A percentile compares a stretch with the other conserved stretches of the same genome.
Evolutionary conservation across 2,888 invertebrate species (phyloP).

Genomic region (Eurytoma adleriae): DNA sequence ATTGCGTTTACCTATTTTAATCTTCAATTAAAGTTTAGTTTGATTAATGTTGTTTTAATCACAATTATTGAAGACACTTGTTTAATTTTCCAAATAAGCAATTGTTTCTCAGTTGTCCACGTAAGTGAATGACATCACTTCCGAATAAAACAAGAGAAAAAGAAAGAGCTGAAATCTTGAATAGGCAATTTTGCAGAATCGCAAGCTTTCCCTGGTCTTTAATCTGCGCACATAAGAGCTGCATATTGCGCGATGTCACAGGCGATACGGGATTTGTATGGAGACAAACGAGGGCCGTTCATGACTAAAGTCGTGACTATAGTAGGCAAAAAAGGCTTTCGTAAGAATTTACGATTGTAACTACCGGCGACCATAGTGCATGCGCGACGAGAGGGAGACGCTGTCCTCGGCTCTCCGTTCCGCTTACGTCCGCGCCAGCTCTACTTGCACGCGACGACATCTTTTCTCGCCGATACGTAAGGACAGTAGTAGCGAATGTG

Average conservation of each 20-base stretch:
- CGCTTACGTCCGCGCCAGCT: conserved; percentile 6
- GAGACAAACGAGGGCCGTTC: conserved; percentile 18
- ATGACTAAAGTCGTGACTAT: neutral
- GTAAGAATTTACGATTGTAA: conserved; percentile 22
- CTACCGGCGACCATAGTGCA: neutral
- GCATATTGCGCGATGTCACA: conserved; percentile 10
- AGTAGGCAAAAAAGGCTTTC: neutral
- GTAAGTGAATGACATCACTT: neutral
- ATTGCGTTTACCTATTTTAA: too few relatives aligned
- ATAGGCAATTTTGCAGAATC: conserved; percentile 31
- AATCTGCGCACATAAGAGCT: neutral
- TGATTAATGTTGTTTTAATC: too few relatives aligned
- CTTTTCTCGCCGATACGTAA: conserved; percentile 5
- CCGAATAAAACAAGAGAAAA: neutral
- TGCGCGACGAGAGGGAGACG: neutral
- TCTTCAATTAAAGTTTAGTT: too few relatives aligned
- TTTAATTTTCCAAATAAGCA: too few relatives aligned
- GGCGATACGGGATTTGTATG: conserved; percentile 2
- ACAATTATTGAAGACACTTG: too few relatives aligned
- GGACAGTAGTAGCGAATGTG: conserved; percentile 60
- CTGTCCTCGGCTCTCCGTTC: conserved; percentile 22
- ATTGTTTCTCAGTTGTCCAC: too few relatives aligned
- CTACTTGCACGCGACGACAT: neutral
- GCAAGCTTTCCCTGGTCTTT: conserved; percentile 3
- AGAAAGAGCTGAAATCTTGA: neutral